A percentile compares a stretch with the other conserved stretches of the same genome.
Conservation (phyloP, 2,797 vertebrate genomes). For the Apogon talboti region DNA sequence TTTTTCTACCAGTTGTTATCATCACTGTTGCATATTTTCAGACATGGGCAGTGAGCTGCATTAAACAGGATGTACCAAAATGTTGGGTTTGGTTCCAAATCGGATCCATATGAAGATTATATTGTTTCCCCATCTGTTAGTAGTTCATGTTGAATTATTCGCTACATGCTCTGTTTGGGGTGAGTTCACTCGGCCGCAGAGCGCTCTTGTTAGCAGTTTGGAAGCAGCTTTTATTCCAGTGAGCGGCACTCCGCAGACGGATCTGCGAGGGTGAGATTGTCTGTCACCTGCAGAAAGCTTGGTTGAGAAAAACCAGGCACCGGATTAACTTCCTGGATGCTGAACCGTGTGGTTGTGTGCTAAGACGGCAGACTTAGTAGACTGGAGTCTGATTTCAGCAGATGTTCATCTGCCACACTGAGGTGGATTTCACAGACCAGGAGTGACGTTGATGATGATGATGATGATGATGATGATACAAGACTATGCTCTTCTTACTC, state of each 20-base stretch:
- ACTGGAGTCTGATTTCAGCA: conserved; percentile 64
- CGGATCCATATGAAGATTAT: conserved; percentile 82
- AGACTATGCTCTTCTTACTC: conserved; percentile 6
- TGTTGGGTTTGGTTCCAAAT: conserved; percentile 72
- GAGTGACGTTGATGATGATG: conserved; percentile 1
- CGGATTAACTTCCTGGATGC: conserved; percentile 68
- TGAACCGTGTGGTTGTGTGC: conserved; percentile 61
- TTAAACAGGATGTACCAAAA: conserved; percentile 77
- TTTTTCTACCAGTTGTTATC: conserved; percentile 38
- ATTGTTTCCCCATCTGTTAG: conserved; percentile 79
- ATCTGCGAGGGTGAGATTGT: conserved; percentile 48
- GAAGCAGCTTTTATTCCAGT: conserved; percentile 58
- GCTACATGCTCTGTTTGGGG: conserved; percentile 76
- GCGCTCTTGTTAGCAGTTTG: conserved; percentile 71
- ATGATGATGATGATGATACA: conserved; percentile 17
- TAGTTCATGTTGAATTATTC: conserved; percentile 78
- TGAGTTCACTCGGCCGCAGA: conserved; percentile 69
- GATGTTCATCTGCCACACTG: conserved; percentile 49
- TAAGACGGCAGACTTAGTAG: conserved; percentile 49
- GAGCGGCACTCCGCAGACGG: conserved; percentile 39
- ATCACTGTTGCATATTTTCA: conserved; percentile 59
- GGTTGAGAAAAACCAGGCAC: conserved; percentile 66
- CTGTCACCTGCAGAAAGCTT: conserved; percentile 72
- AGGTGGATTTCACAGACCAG: conserved; percentile 34
- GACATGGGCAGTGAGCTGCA: conserved; percentile 50